Conservation (phyloP, 2,888 invertebrate species). For the Tenthredo scrophulariae region DNA sequence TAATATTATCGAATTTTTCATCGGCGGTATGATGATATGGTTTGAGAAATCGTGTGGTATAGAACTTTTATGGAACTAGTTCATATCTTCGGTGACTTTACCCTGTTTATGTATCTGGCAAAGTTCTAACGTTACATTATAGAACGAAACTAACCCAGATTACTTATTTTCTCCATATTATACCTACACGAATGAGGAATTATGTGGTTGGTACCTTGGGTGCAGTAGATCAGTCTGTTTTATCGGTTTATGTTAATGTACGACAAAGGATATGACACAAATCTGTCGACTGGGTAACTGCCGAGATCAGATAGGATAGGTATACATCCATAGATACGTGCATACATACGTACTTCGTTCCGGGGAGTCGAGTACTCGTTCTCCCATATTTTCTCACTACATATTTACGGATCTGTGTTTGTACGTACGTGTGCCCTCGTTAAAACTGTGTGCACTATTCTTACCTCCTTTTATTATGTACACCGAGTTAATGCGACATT, state of each 20-base stretch:
- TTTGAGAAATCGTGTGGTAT: not conserved
- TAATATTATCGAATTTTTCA: too few species aligned
- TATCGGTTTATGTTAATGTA: conserved; percentile 54
- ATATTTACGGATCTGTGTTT: not conserved
- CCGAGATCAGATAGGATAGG: conserved; percentile 17
- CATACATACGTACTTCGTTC: not conserved
- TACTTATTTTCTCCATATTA: not conserved
- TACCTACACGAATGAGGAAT: not conserved
- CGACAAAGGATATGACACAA: conserved; percentile 54
- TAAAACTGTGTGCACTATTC: not conserved
- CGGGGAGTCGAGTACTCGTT: conserved; percentile 4
- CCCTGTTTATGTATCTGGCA: not conserved
- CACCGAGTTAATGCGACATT: not conserved
- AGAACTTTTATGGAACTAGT: not conserved
- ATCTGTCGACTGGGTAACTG: conserved; percentile 41
- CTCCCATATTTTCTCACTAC: not conserved
- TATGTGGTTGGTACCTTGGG: not conserved
- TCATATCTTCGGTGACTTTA: not conserved
- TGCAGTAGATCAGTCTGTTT: conserved; percentile 16
- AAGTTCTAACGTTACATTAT: not conserved
- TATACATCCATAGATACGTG: not conserved
- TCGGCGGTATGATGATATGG: too few species aligned
- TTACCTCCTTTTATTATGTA: not conserved
- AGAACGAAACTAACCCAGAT: not conserved
- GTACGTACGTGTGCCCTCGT: not conserved